Evolutionary conservation across 2,888 invertebrate genomes (phyloP).

Genomic region (Ditula angustiorana): DNA sequence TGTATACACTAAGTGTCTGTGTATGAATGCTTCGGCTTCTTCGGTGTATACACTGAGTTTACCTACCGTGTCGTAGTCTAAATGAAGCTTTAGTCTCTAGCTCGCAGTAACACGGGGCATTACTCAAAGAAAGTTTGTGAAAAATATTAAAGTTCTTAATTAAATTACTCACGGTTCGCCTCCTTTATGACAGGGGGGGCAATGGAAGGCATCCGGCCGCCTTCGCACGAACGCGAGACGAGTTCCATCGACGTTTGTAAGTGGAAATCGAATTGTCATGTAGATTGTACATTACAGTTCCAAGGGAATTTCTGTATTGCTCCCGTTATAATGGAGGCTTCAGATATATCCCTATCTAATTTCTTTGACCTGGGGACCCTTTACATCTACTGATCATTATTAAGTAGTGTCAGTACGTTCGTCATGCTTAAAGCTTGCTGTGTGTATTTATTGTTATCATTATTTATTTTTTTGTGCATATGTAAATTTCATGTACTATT

Average conservation of each 20-base stretch:
- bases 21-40: no score
- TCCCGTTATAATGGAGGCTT: neutral
- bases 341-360: no score
- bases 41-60: no score
- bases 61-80: no score
- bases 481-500: no score
- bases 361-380: no score
- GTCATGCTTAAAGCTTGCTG: no score
- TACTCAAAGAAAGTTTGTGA: conserved; percentile 49
- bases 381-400: no score
- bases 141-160: conserved; percentile 67
- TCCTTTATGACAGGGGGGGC: conserved; percentile 46
- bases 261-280: conserved; percentile 14
- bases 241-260: neutral
- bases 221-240: neutral
- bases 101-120: conserved; percentile 1
- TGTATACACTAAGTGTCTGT: no score
- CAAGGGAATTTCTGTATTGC: neutral
- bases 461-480: no score
- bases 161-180: conserved; percentile 57
- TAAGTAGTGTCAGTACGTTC: no score
- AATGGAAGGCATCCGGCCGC: neutral
- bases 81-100: neutral
- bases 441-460: no score
- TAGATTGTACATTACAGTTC: neutral